A percentile compares a stretch with the other conserved stretches of the same genome.
Conservation (phyloP, 1,140 invertebrate genomes). For the Lucilia cuprina region DNA sequence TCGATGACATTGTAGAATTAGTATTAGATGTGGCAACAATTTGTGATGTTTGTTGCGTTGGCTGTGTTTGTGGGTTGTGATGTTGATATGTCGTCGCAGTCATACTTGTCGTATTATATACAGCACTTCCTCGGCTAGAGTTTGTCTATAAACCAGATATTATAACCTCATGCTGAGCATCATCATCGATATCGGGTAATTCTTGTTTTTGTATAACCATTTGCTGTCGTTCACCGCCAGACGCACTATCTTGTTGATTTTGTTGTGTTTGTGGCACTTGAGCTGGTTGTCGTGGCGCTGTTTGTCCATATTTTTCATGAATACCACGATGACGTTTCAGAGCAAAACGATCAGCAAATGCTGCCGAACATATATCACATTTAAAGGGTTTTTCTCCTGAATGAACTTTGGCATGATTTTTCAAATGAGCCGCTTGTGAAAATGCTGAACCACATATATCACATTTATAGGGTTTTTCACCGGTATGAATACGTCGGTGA, state of each 20-base stretch:
- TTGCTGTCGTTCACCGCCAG: constrained; percentile 44
- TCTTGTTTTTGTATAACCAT: constrained; percentile 61
- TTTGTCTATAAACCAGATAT: constrained; percentile 62
- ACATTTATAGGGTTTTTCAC: constrained; percentile 87
- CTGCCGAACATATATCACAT: constrained; percentile 87
- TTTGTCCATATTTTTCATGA: constrained; percentile 77
- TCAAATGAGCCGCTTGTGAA: constrained; percentile 86
- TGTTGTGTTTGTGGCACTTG: constrained; percentile 33
- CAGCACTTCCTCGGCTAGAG: constrained; percentile 34
- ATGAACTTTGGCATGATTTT: constrained; percentile 85
- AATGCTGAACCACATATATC: constrained; percentile 84
- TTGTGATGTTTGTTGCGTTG: constrained; percentile 15
- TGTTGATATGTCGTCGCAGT: background rate
- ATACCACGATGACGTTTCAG: constrained; percentile 79
- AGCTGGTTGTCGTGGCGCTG: constrained; percentile 54
- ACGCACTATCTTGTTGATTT: constrained; percentile 10
- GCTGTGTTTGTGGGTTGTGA: constrained; percentile 26
- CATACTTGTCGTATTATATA: background rate
- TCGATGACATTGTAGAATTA: background rate
- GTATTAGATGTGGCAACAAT: constrained; percentile 2
- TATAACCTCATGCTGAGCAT: constrained; percentile 60
- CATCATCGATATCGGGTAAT: constrained; percentile 59
- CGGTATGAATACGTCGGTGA: constrained; percentile 91
- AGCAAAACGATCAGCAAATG: constrained; percentile 83
- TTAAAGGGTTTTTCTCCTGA: constrained; percentile 77